These are phyloP conservation scores for Adelognathus sp. DNA, from an alignment of 2,888 invertebrate genomes.

Conservation along the genomic window DNA sequence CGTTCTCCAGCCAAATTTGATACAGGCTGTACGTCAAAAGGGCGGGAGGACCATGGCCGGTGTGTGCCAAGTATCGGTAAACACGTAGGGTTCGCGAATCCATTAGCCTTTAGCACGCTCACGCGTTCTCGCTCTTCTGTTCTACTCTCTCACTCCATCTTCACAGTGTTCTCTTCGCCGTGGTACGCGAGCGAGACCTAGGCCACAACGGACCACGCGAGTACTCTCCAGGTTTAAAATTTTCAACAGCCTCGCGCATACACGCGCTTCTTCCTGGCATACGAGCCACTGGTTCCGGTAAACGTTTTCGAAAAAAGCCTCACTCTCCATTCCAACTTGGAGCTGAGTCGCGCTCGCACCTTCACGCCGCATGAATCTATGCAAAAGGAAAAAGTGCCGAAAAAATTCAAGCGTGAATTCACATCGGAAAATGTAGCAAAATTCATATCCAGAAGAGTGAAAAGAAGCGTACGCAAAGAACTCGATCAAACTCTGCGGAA, in stretches of 20 bases:
- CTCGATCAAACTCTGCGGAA: not conserved
- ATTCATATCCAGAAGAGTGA: no score
- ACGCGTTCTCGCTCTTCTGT: slow-evolving; percentile 28
- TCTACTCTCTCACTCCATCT: slow-evolving; percentile 32
- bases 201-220: slow-evolving; percentile 18
- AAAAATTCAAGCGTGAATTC: slow-evolving; percentile 3
- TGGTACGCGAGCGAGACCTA: not conserved
- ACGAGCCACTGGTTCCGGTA: slow-evolving; percentile 22
- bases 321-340: not conserved
- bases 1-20: not conserved
- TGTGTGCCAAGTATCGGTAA: slow-evolving; percentile 62
- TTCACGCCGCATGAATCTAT: not conserved
- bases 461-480: no score
- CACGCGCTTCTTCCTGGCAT: not conserved
- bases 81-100: slow-evolving; percentile 70
- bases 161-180: not conserved
- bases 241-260: slow-evolving; percentile 14
- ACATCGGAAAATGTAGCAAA: not conserved
- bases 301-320: slow-evolving; percentile 28
- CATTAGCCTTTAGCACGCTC: slow-evolving; percentile 65
- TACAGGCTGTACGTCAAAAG: not conserved
- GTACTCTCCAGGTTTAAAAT: slow-evolving; percentile 19
- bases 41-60: slow-evolving; percentile 2
- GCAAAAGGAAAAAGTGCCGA: not conserved
- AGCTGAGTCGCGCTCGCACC: no score